Base-by-base conservation (phyloP, 2,113 vertebrate species). In the Corydoras sp. region DNA sequence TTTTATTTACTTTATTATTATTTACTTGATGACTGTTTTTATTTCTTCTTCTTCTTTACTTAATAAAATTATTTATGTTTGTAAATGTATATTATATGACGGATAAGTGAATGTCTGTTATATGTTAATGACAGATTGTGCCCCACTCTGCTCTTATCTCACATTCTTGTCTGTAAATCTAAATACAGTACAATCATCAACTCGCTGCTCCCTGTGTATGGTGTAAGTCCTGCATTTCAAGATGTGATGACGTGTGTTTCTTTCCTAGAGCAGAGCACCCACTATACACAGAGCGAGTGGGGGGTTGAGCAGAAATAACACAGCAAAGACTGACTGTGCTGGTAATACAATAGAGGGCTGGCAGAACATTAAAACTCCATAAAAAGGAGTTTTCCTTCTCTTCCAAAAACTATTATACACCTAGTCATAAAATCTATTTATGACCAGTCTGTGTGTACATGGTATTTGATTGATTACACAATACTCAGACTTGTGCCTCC, bases 71-170 rank as follows among this genome's bases (percentile, higher is more conserved):
- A 35, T 35, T 35, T 13, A 7, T 65, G 24, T 31, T 30, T 7
- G 29, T 5, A 10, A 61, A 43, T 7, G 14, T 68, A 30, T 43
- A n/a, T 58, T 3, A n/a, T 56, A 50, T 3, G 11, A 13, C 13
- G 9, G 48, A 9, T 50, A 11, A n/a, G 3, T 51, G 30, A n/a
- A n/a, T 15, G 48, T 51, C 3, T 9, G 2, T n/a, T 58, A 10
- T 53, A 3, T 67, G 9, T 5, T 12, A 62, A 56, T 73, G 56
- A 60, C 50, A 67, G 72, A 15, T 54, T 53, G 29, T 61, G 58
- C 56, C 55, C 29, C 62, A n/a, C 63, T 65, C 71, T 24, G 32
- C 15, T 51, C 53, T n/a, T 58, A 18, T 3, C 61, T 63, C 61
- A 65, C 70, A 51, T 14, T 29, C n/a, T n/a, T n/a, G 49, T 62